Conservation (phyloP, 2,113 vertebrate genomes). For the Gymnogyps californianus region DNA sequence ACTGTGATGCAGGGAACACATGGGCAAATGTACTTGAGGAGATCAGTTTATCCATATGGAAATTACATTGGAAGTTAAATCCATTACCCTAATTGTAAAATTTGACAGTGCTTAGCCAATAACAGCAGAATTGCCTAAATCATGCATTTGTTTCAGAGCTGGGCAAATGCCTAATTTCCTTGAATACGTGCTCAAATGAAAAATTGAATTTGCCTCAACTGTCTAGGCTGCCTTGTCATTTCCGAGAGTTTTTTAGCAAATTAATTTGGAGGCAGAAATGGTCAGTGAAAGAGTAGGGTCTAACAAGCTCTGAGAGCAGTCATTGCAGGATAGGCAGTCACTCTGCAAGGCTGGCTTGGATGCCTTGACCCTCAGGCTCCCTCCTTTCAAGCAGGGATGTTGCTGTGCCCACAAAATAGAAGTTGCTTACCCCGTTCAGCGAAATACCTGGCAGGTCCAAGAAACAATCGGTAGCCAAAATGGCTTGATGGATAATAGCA, state of each 20-base stretch:
- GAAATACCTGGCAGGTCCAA: background rate
- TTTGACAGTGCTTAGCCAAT: background rate
- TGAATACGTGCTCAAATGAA: constrained; percentile 13
- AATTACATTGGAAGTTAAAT: constrained; percentile 26
- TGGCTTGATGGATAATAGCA: background rate
- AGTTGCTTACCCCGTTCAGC: background rate
- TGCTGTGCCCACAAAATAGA: background rate
- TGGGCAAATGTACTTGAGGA: constrained; percentile 12
- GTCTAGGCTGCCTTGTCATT: background rate
- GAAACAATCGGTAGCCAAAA: background rate
- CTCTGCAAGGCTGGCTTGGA: background rate
- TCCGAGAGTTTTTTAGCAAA: background rate
- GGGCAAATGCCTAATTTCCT: background rate
- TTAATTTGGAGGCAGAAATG: background rate
- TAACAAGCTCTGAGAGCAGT: background rate
- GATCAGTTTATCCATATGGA: constrained; percentile 44
- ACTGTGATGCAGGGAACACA: constrained; percentile 43
- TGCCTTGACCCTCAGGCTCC: background rate
- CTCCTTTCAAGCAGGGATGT: background rate
- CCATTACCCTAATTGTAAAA: constrained; percentile 48
- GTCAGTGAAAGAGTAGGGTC: background rate
- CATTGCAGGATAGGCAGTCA: background rate
- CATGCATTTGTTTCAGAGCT: background rate
- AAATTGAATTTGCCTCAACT: background rate
- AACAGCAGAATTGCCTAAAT: background rate